Evolutionary conservation across 2,797 vertebrate genomes (phyloP), one percentile per base, ranked within the genome.

Genomic region (Acanthurus tractus): DNA sequence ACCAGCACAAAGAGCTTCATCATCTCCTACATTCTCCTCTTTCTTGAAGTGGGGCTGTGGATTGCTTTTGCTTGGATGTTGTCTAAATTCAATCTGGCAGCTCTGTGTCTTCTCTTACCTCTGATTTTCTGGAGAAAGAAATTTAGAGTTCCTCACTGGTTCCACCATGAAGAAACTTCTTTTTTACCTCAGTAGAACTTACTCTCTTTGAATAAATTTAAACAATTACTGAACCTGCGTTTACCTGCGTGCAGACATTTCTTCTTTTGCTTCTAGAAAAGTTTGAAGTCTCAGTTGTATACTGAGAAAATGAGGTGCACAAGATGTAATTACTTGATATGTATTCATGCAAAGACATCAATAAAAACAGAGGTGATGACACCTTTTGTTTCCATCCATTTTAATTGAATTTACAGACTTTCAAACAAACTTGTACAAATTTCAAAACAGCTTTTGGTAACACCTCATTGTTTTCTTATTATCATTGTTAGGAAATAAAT

Each of bases 391-490:
- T 93, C 78, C 81, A 93, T 93, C 88, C 77, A 91, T 94, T 96
- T 94, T 95, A 95, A 64, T 95, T 95, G 90, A 93, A 93, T 93
- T 94, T 83, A 92, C 89, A 94, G 90, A 94, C 91, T 93, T 92
- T 92, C 87, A 95, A 95, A 95, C 92, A 92, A 93, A 92, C 90
- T 94, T 89, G 89, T 95, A 95, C 93, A 95, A 95, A 95, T 94
- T 90, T 92, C 91, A 94, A 94, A 95, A 94, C 92, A 91, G 88
- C 86, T 93, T 95, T 94, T 90, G 90, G 89, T 92, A 94, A 95
- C 87, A 92, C 83, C 65, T 92, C 84, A 82, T 89, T 91, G 73
- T 85, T 79, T 79, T 80, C 45, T 83, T 83, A 23, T 73, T 73
- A 80, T 90, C 45, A 74, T 88, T 76, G 86, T 90, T 86, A 92